Evolutionary conservation across 37 sponge, comb jelly and placozoan genomes (phyloP).

Genomic region (Agelas oroides): DNA sequence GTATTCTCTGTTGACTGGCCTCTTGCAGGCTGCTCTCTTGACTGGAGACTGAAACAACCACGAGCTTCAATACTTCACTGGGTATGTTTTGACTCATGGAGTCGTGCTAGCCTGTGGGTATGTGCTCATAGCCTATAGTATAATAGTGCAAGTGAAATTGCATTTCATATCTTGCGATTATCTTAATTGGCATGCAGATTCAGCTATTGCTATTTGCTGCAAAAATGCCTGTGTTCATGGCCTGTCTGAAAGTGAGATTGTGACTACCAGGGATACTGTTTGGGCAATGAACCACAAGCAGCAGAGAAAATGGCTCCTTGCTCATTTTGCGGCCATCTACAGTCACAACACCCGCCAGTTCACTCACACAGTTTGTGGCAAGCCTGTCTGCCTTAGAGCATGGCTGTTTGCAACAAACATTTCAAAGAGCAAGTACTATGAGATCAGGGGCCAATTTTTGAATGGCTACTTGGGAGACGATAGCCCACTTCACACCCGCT

Average conservation of each 20-base stretch:
- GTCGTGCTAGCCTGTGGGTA: too few relatives aligned
- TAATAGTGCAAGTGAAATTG: too few relatives aligned
- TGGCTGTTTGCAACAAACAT: conserved; percentile 6
- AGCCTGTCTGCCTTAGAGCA: conserved; percentile 20
- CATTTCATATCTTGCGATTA: too few relatives aligned
- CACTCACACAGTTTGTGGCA: not conserved
- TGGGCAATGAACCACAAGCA: conserved; percentile 24
- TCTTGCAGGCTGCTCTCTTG: too few relatives aligned
- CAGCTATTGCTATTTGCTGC: not conserved
- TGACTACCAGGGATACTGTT: not conserved
- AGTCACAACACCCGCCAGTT: not conserved
- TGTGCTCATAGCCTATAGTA: too few relatives aligned
- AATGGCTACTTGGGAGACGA: not conserved
- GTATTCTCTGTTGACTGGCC: too few relatives aligned
- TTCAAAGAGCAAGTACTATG: conserved; percentile 18
- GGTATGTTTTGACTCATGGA: too few relatives aligned
- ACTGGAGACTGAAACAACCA: too few relatives aligned
- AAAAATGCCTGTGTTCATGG: not conserved
- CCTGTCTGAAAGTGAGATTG: conserved; percentile 3
- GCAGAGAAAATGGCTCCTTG: conserved; percentile 17
- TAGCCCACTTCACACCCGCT: not conserved
- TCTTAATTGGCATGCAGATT: not conserved
- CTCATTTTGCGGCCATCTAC: not conserved
- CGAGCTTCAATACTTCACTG: too few relatives aligned
- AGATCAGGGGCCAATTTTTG: conserved; percentile 2